Conservation (phyloP, 2,888 invertebrate genomes). For the Limnephilus auricula region DNA sequence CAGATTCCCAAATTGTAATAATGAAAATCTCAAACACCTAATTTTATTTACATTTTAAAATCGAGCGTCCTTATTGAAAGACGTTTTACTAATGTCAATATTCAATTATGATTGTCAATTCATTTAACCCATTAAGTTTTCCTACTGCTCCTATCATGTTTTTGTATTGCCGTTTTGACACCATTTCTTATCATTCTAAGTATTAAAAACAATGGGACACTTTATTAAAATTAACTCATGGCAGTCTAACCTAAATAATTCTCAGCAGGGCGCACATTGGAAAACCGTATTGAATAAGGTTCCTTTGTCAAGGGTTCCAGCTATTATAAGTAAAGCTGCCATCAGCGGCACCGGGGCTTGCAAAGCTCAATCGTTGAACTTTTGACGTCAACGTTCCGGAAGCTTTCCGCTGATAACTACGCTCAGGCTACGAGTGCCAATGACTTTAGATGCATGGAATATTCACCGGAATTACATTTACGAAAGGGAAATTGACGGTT, state of each 20-base stretch:
- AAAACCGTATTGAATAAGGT: neutral
- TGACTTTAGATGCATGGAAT: slow-evolving; percentile 23
- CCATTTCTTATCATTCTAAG: neutral
- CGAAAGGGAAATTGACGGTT: neutral
- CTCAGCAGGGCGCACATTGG: neutral
- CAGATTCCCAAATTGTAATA: no score
- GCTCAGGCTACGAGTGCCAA: neutral
- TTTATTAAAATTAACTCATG: neutral
- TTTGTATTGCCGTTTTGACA: no score
- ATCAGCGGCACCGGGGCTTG: neutral
- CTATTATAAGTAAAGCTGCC: neutral
- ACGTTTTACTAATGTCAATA: no score
- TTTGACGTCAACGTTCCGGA: slow-evolving; percentile 17
- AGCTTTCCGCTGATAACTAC: neutral
- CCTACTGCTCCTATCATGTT: no score
- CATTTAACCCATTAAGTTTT: no score
- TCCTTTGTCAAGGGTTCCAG: neutral
- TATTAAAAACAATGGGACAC: neutral
- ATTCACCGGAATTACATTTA: slow-evolving; percentile 12
- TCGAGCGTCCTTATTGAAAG: no score
- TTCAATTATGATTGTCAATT: no score
- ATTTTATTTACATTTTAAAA: no score
- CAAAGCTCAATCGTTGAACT: neutral
- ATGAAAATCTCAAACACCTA: no score
- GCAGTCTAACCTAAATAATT: neutral